Conservation (phyloP, 2,888 invertebrate species). For the Drosophila yooni region DNA sequence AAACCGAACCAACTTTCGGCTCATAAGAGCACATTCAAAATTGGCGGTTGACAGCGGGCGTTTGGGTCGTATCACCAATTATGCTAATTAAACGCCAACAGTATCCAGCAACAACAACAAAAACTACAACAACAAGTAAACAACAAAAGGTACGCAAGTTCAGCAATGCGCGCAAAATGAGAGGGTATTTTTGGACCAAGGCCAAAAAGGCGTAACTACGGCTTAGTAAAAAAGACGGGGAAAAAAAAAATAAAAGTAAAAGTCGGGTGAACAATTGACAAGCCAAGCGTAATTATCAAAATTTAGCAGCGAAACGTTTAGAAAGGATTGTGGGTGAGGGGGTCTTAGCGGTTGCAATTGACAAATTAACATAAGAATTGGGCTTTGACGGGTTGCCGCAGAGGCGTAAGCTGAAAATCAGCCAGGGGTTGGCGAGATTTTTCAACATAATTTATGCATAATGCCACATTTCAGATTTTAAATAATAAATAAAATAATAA, state of each 20-base stretch:
- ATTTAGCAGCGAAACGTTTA: slow-evolving; percentile 46
- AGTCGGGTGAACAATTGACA: slow-evolving; percentile 48
- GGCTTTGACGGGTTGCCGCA: slow-evolving; percentile 1
- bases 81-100: slow-evolving; percentile 72
- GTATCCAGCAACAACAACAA: slow-evolving; percentile 12
- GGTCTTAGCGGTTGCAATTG: slow-evolving; percentile 51
- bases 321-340: background rate
- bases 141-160: slow-evolving; percentile 34
- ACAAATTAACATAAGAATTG: slow-evolving; percentile 74
- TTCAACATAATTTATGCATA: background rate
- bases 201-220: slow-evolving; percentile 13
- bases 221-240: slow-evolving; percentile 26
- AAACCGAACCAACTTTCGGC: slow-evolving; percentile 10
- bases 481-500: background rate
- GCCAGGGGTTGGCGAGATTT: background rate
- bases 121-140: slow-evolving; percentile 1
- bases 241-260: slow-evolving; percentile 9
- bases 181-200: slow-evolving; percentile 55
- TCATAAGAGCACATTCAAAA: slow-evolving; percentile 41
- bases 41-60: slow-evolving; percentile 10
- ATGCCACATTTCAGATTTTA: background rate
- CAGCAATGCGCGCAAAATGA: slow-evolving; percentile 72
- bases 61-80: slow-evolving; percentile 62
- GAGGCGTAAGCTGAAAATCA: background rate
- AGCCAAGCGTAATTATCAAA: slow-evolving; percentile 71